These are phyloP conservation scores for Calyptommatus sinebrachiatus DNA, from an alignment of 2,113 vertebrate species.

Conservation along the genomic window DNA sequence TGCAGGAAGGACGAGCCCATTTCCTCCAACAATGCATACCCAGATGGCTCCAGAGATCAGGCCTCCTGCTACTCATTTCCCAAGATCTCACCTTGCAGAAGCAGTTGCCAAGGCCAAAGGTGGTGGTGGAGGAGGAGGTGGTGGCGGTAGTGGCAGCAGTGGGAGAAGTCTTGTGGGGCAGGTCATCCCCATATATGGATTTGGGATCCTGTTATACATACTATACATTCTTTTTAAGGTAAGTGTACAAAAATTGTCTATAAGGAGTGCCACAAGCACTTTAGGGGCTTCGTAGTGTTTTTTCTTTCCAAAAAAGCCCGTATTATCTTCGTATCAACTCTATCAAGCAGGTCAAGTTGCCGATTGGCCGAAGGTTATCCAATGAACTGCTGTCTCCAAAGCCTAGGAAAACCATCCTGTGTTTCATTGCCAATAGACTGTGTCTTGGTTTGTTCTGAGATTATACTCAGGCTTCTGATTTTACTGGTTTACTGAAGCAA, in stretches of 20 bases:
- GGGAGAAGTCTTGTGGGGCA: constrained; percentile 84
- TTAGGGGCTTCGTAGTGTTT: too few species aligned
- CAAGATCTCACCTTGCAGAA: constrained; percentile 78
- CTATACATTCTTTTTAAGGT: constrained; percentile 95
- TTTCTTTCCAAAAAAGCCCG: too few species aligned
- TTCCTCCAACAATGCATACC: constrained; percentile 74
- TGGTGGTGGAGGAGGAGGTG: constrained; percentile 50
- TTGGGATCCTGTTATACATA: constrained; percentile 94
- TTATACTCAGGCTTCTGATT: not conserved
- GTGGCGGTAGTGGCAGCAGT: constrained; percentile 38
- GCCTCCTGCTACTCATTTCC: constrained; percentile 61
- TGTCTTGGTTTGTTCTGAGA: too few species aligned
- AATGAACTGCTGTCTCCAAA: too few species aligned
- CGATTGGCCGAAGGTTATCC: too few species aligned
- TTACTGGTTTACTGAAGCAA: not conserved
- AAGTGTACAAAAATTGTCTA: constrained; percentile 49
- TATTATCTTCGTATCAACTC: too few species aligned
- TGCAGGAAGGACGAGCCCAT: constrained; percentile 80
- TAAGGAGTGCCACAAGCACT: not conserved
- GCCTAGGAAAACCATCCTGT: too few species aligned
- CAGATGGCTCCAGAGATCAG: constrained; percentile 63
- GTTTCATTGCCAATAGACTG: too few species aligned
- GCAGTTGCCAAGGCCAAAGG: constrained; percentile 79
- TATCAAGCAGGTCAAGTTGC: too few species aligned
- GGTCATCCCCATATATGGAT: constrained; percentile 93